These are phyloP conservation scores for Scartelaos histophorus DNA, from an alignment of 2,113 vertebrate genomes.

Conservation along the genomic window DNA sequence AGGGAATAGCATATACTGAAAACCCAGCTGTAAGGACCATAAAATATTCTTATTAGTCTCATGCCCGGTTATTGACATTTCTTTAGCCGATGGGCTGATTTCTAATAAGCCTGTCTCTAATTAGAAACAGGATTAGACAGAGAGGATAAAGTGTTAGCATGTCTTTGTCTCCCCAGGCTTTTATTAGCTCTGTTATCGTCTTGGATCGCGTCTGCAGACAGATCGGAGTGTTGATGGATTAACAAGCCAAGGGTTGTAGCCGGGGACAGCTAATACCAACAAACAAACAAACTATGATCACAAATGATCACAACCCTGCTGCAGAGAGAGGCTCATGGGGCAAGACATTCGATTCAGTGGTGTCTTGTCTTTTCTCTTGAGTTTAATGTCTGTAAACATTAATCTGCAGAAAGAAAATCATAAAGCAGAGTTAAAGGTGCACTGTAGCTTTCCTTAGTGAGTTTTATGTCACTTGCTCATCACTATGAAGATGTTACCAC, in stretches of 20 bases:
- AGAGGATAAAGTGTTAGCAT: slow-evolving; percentile 55
- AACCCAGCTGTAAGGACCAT: not conserved
- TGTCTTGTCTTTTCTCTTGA: too few species aligned
- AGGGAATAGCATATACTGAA: slow-evolving; percentile 18
- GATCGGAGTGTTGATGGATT: slow-evolving; percentile 48
- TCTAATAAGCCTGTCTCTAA: slow-evolving; percentile 52
- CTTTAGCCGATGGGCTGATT: not conserved
- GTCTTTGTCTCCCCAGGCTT: slow-evolving; percentile 54
- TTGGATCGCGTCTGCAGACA: slow-evolving; percentile 32
- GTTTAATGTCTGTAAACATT: too few species aligned
- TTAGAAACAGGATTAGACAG: slow-evolving; percentile 61
- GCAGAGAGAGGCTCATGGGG: not conserved
- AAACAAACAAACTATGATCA: slow-evolving; percentile 11
- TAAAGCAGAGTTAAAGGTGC: too few species aligned
- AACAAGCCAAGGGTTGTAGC: slow-evolving; percentile 30
- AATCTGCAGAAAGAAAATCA: too few species aligned
- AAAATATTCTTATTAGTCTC: not conserved
- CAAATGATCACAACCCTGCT: slow-evolving; percentile 12
- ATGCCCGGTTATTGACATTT: slow-evolving; percentile 11
- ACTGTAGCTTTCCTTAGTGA: too few species aligned
- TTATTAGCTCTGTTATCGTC: slow-evolving; percentile 61
- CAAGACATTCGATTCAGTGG: too few species aligned
- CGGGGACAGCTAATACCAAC: slow-evolving; percentile 37
- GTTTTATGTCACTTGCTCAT: too few species aligned
- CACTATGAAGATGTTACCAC: not conserved